Percentiles rank a stretch among this genome's conserved stretches.
These are phyloP conservation scores for Trichonephila inaurata DNA, from an alignment of 1,140 invertebrate genomes.

Conservation along the genomic window DNA sequence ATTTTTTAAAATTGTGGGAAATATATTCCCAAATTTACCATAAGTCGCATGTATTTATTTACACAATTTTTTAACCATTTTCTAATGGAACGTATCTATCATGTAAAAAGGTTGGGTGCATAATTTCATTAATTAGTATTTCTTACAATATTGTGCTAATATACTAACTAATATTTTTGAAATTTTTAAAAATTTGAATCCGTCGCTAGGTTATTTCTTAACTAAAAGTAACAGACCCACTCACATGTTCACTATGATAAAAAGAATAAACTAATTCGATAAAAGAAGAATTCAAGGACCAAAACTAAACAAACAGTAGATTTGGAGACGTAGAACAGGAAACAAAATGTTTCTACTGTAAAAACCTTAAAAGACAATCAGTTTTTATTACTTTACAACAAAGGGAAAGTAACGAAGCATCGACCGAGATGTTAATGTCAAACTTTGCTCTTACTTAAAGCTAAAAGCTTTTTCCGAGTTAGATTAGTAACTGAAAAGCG, in stretches of 20 bases:
- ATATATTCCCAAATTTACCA: too few species aligned
- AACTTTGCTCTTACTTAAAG: constrained; percentile 40
- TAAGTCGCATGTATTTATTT: too few species aligned
- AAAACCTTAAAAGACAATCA: constrained; percentile 24
- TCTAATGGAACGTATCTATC: too few species aligned
- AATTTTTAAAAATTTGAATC: too few species aligned
- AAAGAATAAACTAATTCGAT: neutral
- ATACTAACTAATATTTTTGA: too few species aligned
- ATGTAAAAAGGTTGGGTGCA: too few species aligned
- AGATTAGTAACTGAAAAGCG: constrained; percentile 33
- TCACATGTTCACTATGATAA: neutral
- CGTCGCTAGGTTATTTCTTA: too few species aligned
- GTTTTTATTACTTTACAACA: constrained; percentile 45
- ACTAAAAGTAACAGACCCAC: too few species aligned
- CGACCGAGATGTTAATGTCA: constrained; percentile 47
- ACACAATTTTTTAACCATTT: too few species aligned
- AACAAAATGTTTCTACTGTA: neutral
- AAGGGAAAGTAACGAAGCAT: neutral
- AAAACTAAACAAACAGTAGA: neutral
- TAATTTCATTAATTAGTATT: too few species aligned
- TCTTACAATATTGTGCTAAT: too few species aligned
- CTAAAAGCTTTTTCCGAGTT: constrained; percentile 51
- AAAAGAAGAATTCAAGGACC: neutral
- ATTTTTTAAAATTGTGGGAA: too few species aligned
- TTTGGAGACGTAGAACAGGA: neutral